Evolutionary conservation across 2,888 invertebrate species (phyloP).

Genomic region (Mimachlamys varia): DNA sequence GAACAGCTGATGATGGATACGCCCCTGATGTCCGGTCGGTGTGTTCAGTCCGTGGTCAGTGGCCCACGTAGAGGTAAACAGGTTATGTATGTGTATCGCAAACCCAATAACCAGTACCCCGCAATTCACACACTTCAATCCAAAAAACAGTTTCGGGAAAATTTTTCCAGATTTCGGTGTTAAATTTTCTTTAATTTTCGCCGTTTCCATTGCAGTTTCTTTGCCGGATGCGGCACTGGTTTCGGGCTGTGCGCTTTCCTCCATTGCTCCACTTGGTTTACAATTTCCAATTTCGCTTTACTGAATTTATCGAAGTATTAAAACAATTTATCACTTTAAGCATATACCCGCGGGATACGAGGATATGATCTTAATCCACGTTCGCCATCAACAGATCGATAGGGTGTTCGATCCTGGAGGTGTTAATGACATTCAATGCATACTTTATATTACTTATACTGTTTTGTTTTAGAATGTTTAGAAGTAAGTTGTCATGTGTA

Average conservation of each 20-base stretch:
- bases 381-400: neutral
- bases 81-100: neutral
- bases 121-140: neutral
- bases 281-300: neutral
- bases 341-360: neutral
- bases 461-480: no score
- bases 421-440: neutral
- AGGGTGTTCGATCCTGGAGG: neutral
- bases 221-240: neutral
- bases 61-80: neutral
- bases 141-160: neutral
- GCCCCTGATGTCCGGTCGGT: neutral
- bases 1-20: neutral
- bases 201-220: neutral
- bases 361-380: neutral
- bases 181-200: neutral
- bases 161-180: neutral
- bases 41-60: neutral
- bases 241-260: neutral
- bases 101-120: neutral
- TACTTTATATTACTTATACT: neutral
- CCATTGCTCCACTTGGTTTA: neutral
- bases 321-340: neutral
- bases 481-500: no score
- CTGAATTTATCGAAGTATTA: neutral